A percentile compares a stretch with the other conserved stretches of the same genome.
phyloP scores from a whole-genome alignment of 2,888 invertebrate genomes.

The Drosophila falleni region DNA sequence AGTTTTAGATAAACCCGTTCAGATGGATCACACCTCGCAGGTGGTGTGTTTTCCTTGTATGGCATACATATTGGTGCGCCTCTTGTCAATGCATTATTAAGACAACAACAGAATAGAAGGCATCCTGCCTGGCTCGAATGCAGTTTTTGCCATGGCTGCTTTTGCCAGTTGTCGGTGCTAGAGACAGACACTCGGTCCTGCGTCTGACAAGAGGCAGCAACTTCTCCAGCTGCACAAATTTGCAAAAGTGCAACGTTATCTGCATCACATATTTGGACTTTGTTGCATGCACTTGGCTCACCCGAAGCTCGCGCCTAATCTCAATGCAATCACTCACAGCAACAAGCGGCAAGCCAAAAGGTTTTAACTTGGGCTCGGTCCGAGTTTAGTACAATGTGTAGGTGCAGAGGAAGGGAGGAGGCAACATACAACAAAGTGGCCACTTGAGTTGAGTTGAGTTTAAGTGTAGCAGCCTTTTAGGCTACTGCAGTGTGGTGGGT shows the following conservation, averaged over 20 bases:
- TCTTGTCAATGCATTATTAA: constrained; percentile 76
- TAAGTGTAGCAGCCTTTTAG: constrained; percentile 75
- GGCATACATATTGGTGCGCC: constrained; percentile 20
- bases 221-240: constrained; percentile 38
- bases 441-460: constrained; percentile 68
- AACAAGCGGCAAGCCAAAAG: constrained; percentile 49
- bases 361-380: constrained; percentile 18
- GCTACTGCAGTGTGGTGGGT: constrained; percentile 30
- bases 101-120: constrained; percentile 51
- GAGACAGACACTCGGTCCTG: neutral
- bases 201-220: constrained; percentile 20
- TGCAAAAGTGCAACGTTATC: constrained; percentile 73
- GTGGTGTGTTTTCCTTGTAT: neutral
- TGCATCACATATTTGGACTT: constrained; percentile 64
- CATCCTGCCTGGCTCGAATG: constrained; percentile 22
- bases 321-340: constrained; percentile 77
- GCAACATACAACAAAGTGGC: constrained; percentile 71
- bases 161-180: constrained; percentile 4
- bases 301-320: constrained; percentile 68
- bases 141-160: constrained; percentile 20
- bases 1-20: neutral
- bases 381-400: neutral
- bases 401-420: constrained; percentile 10
- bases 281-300: constrained; percentile 45
- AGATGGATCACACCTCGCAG: constrained; percentile 1